Percentiles rank a stretch among this genome's conserved stretches.
Conservation (phyloP, 2,888 invertebrate genomes). For the Labia minor region DNA sequence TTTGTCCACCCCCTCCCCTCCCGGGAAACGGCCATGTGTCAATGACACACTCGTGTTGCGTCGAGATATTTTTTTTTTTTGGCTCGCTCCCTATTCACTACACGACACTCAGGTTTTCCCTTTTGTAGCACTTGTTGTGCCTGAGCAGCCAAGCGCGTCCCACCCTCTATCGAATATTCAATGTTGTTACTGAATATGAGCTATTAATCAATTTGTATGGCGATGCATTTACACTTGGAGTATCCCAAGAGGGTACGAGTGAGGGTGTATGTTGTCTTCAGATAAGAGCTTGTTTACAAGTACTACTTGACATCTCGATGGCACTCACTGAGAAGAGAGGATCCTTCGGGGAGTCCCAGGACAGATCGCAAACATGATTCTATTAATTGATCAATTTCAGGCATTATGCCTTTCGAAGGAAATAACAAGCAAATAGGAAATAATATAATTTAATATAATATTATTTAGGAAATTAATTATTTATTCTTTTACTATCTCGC, state of each 20-base stretch:
- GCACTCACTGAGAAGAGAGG: background rate
- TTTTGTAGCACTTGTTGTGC: conserved; percentile 13
- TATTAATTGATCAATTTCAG: no score
- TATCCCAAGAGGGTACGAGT: background rate
- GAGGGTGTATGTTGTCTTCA: background rate
- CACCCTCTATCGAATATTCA: background rate
- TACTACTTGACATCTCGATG: background rate
- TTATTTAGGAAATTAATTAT: no score
- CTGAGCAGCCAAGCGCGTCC: conserved; percentile 1
- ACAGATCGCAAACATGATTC: no score
- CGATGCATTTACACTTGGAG: background rate
- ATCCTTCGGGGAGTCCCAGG: no score
- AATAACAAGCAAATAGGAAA: no score
- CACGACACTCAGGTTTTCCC: background rate
- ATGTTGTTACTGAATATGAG: background rate
- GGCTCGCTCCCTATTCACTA: background rate
- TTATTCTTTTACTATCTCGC: no score
- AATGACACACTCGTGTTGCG: background rate
- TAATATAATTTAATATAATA: no score
- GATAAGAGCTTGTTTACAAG: conserved; percentile 8
- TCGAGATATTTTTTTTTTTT: background rate
- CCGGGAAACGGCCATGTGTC: background rate
- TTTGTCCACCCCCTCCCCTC: background rate
- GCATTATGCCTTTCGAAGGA: no score
- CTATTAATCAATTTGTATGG: conserved; percentile 13